Conservation (phyloP, 2,888 invertebrate species). For the Conops quadrifasciatus region DNA sequence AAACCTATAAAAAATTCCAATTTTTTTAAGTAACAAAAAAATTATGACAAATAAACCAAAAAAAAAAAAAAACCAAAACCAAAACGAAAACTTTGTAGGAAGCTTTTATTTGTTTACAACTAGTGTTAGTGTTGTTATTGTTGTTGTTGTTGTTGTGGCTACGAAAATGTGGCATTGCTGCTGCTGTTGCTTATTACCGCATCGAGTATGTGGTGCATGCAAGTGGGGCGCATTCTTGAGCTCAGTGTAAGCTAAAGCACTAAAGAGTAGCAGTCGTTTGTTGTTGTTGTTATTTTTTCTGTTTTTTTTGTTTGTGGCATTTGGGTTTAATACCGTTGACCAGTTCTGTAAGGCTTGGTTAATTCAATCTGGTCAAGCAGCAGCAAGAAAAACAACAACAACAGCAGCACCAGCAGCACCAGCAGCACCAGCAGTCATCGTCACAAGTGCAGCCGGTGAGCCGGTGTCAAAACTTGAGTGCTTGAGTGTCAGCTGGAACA, state of each 20-base stretch:
- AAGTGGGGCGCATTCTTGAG: constrained; percentile 20
- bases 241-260: not conserved
- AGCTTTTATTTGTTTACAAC: not conserved
- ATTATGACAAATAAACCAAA: too few species aligned
- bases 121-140: not conserved
- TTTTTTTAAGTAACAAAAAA: too few species aligned
- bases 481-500: not conserved
- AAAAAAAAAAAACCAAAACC: not conserved
- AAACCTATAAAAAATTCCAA: too few species aligned
- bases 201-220: constrained; percentile 14
- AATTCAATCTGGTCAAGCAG: too few species aligned
- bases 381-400: not conserved
- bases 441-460: constrained; percentile 23
- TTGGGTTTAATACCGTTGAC: constrained; percentile 8
- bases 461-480: not conserved
- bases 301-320: constrained; percentile 15
- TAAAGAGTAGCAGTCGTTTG: not conserved
- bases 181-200: constrained; percentile 7
- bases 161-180: not conserved
- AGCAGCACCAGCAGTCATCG: not conserved
- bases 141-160: not conserved
- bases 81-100: not conserved
- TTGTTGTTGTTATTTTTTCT: constrained; percentile 6
- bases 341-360: not conserved
- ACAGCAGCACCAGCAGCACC: not conserved